Evolutionary conservation across 1,140 invertebrate genomes (phyloP), one percentile per base, ranked within the genome.

Genomic region (Scaptomyza graminum): DNA sequence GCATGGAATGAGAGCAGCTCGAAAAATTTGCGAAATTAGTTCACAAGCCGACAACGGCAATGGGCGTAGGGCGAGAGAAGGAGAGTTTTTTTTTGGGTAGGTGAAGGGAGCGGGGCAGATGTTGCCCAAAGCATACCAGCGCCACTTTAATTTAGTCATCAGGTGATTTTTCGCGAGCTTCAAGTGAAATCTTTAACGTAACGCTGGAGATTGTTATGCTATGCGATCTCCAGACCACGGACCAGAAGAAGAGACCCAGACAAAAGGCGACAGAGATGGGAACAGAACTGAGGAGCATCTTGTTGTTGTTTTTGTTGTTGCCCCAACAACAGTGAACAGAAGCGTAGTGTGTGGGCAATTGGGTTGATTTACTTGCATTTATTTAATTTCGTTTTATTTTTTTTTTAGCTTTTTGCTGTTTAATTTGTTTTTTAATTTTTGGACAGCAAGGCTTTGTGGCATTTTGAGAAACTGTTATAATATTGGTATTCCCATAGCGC

Each of bases 21-120:
- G 76, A 90, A 90, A 90, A 90, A 90, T 90, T 90, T 87, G 90
- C 87, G 87, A 90, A 90, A 90, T 90, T 90, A 90, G 87, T 90
- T 83, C 87, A 90, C 89, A 90, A 84, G 72, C 82, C 85, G 71
- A 68, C 54, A 68, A 82, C 59, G 67, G 55, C 37, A 37, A 22
- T 18, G 54, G 46, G 28, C 7, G 28, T 31, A 31, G 37, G 62
- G 67, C 12, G 22, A 49, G n/a, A 25, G 28, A 5, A 28, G 1
- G 25, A 25, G 39, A 44, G 5, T 15, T 12, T 22, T 15, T 12
- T 22, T 43, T n/a, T 15, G 55, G 13, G 5, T 57, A 28, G 41
- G 8, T 3, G 57, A 51, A 50, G 28, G 18, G 18, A 46, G 56
- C 72, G 18, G 59, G 57, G 49, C 25, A 47, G 66, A 85, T 54